Conservation (phyloP, 2,888 invertebrate genomes). For the Apantesis nais region DNA sequence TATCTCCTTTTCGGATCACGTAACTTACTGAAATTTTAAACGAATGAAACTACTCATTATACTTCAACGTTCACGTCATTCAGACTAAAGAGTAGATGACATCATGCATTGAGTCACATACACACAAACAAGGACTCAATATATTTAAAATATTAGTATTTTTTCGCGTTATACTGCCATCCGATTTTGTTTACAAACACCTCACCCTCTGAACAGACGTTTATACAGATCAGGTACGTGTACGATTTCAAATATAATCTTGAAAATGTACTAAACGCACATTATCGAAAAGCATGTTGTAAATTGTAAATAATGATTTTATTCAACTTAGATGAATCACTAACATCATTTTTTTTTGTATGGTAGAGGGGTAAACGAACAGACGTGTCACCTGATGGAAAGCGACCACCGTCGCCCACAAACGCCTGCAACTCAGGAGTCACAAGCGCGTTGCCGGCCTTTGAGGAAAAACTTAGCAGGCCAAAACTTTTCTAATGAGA, state of each 20-base stretch:
- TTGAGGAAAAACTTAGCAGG: too few relatives aligned
- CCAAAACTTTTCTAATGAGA: too few relatives aligned
- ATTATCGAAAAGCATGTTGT: background rate
- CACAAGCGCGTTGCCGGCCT: too few relatives aligned
- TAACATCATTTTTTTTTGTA: too few relatives aligned
- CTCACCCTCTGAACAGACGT: constrained; percentile 2
- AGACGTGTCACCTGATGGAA: too few relatives aligned
- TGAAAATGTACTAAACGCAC: background rate
- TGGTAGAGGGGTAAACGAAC: too few relatives aligned
- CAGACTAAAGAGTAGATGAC: constrained; percentile 59
- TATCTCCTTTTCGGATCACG: background rate
- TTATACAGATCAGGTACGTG: background rate
- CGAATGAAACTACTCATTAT: constrained; percentile 53
- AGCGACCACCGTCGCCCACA: too few relatives aligned
- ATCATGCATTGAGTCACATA: constrained; percentile 67
- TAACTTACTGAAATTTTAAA: background rate
- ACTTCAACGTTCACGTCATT: constrained; percentile 48
- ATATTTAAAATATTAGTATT: constrained; percentile 35
- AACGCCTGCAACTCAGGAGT: too few relatives aligned
- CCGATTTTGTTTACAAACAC: constrained; percentile 71
- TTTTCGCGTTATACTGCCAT: constrained; percentile 48
- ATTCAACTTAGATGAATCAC: background rate
- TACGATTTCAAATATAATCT: too few relatives aligned
- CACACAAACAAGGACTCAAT: background rate
- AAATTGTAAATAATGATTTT: background rate